These are phyloP conservation scores for Phengaris alcon DNA, from an alignment of 2,888 invertebrate species.

Conservation along the genomic window DNA sequence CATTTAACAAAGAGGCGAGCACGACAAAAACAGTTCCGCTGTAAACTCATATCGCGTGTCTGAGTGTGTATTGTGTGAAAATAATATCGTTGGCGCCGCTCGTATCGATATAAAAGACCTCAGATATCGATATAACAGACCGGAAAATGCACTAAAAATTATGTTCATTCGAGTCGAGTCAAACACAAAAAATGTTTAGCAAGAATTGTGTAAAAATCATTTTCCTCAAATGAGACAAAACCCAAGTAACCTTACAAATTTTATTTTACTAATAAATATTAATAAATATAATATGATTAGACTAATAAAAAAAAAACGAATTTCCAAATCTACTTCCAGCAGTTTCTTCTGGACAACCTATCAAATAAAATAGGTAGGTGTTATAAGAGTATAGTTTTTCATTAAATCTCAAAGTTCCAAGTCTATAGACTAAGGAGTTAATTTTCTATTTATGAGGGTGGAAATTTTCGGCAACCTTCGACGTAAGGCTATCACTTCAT, in stretches of 20 bases:
- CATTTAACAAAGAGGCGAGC: conserved; percentile 20
- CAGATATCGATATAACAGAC: not conserved
- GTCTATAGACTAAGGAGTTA: not conserved
- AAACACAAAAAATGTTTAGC: not conserved
- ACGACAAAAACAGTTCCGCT: conserved; percentile 22
- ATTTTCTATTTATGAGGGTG: conserved; percentile 4
- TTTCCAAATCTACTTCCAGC: too few relatives aligned
- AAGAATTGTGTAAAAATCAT: too few relatives aligned
- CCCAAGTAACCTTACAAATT: too few relatives aligned
- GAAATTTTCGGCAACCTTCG: not conserved
- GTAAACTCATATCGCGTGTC: conserved; percentile 2
- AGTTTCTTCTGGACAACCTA: too few relatives aligned
- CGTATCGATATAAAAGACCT: not conserved
- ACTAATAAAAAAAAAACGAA: too few relatives aligned
- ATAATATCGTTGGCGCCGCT: conserved; percentile 19
- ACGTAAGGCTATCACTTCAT: not conserved
- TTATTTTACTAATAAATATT: too few relatives aligned
- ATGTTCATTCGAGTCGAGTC: not conserved
- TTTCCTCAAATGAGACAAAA: too few relatives aligned
- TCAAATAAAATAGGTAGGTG: too few relatives aligned
- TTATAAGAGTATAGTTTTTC: too few relatives aligned
- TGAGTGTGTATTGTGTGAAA: conserved; percentile 19
- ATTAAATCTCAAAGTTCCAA: not conserved
- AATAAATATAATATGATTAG: too few relatives aligned
- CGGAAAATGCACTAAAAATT: conserved; percentile 7